phyloP scores from a whole-genome alignment of 2,888 invertebrate species.

The Dermolepida albohirtum region DNA sequence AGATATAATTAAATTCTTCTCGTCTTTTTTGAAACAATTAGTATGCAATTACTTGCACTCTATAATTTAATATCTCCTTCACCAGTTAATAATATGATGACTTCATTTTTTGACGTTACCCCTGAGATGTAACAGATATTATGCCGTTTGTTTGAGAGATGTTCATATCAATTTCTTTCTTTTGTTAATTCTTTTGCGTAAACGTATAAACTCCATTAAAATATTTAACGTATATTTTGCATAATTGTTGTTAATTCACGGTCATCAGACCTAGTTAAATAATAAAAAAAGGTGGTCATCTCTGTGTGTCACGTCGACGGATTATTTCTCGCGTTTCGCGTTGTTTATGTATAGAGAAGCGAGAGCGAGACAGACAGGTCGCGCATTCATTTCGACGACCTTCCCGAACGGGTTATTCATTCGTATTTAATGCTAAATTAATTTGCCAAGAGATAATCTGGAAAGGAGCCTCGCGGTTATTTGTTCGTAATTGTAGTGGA shows the following conservation, averaged over 20 bases:
- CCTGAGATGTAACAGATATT: no score
- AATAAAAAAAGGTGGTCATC: constrained; percentile 19
- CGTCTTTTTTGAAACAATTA: no score
- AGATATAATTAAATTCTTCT: no score
- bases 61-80: no score
- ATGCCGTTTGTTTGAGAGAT: no score
- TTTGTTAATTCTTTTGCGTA: no score
- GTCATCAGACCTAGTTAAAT: constrained; percentile 15
- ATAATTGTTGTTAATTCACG: constrained; percentile 19
- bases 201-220: constrained; percentile 4
- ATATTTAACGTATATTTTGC: constrained; percentile 24
- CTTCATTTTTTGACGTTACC: no score
- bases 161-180: no score
- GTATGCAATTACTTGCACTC: no score
- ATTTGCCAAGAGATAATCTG: constrained; percentile 30
- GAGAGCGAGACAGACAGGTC: constrained; percentile 13
- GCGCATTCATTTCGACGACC: constrained; percentile 20
- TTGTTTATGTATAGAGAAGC: constrained; percentile 1
- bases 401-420: constrained; percentile 33
- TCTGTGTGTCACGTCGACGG: constrained; percentile 6
- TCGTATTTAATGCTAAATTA: constrained; percentile 32
- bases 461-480: constrained; percentile 16
- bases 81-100: no score
- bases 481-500: background rate
- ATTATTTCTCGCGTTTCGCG: constrained; percentile 26